These are phyloP conservation scores for Drosophila carrolli DNA, from an alignment of 1,140 invertebrate genomes.

Conservation along the genomic window DNA sequence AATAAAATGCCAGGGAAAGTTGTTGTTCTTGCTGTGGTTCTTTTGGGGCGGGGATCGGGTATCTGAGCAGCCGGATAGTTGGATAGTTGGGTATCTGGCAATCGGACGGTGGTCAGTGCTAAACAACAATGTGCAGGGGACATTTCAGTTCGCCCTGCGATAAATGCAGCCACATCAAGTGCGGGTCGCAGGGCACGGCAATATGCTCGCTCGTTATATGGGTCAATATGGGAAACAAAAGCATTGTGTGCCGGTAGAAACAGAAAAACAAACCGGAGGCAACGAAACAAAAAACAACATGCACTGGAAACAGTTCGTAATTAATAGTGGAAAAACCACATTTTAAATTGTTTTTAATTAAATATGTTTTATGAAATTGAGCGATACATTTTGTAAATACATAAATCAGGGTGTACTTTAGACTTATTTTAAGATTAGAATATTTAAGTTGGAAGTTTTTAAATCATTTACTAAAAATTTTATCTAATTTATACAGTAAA, in stretches of 20 bases:
- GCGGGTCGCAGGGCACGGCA: slow-evolving; percentile 28
- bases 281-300: slow-evolving; percentile 34
- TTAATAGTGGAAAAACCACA: background rate
- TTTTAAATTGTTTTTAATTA: background rate
- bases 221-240: slow-evolving; percentile 77
- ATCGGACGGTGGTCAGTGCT: slow-evolving; percentile 31
- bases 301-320: slow-evolving; percentile 30
- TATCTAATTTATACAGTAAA: too few species aligned
- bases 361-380: background rate
- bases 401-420: too few species aligned
- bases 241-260: slow-evolving; percentile 49
- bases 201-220: slow-evolving; percentile 65
- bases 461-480: too few species aligned
- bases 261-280: slow-evolving; percentile 20
- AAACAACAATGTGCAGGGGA: slow-evolving; percentile 72
- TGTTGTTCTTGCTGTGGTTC: slow-evolving; percentile 44
- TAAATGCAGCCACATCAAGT: slow-evolving; percentile 59
- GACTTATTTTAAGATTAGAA: too few species aligned
- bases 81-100: background rate
- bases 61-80: background rate
- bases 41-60: slow-evolving; percentile 2
- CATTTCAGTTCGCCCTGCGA: slow-evolving; percentile 53
- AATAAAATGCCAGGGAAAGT: slow-evolving; percentile 66
- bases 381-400: too few species aligned
- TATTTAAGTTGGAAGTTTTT: too few species aligned